Evolutionary conservation across 2,888 invertebrate genomes (phyloP).

Genomic region (Rutpela maculata): DNA sequence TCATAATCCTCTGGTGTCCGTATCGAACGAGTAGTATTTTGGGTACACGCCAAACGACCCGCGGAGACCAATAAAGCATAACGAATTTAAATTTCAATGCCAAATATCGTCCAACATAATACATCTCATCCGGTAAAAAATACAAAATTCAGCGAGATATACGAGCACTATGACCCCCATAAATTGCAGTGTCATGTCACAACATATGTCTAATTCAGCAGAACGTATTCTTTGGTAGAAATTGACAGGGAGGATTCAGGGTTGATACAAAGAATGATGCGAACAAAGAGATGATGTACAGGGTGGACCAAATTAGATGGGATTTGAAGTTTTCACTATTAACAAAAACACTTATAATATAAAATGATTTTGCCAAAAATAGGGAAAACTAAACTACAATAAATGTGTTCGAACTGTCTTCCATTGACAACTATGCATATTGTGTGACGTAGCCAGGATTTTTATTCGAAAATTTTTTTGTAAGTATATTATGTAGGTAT

Average conservation of each 20-base stretch:
- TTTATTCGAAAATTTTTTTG: no score
- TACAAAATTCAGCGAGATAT: background rate
- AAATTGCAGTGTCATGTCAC: background rate
- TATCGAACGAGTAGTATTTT: background rate
- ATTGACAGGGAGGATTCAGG: background rate
- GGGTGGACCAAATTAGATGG: no score
- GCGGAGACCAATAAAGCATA: background rate
- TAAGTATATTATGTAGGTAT: no score
- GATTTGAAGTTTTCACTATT: no score
- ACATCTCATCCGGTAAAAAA: slow-evolving; percentile 1
- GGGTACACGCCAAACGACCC: slow-evolving; percentile 4
- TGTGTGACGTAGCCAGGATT: no score
- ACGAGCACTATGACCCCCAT: no score
- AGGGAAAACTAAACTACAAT: no score
- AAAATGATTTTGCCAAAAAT: no score
- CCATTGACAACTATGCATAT: no score
- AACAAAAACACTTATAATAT: no score
- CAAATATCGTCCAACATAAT: background rate
- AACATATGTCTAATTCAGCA: background rate
- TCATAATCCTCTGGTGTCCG: background rate
- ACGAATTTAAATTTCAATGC: slow-evolving; percentile 13
- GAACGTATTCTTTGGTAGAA: background rate
- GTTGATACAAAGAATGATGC: background rate
- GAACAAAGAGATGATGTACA: no score
- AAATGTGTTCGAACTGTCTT: no score